Base-by-base conservation (phyloP, 2,888 invertebrate genomes). In the Amiota communis region DNA sequence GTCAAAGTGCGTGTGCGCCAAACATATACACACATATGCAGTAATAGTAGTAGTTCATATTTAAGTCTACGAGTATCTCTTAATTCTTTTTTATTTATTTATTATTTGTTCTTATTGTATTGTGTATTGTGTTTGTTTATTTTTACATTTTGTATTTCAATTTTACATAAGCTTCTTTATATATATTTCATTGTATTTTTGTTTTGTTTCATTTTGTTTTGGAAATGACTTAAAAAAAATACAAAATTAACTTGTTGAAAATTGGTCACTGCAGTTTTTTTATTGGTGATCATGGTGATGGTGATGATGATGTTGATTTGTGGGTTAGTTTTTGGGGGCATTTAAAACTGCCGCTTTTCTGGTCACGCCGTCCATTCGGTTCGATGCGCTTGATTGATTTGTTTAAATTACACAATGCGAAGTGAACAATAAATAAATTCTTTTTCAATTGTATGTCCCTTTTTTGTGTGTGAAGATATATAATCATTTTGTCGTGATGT, bases 321-420 rank as follows among this genome's bases (percentile, higher is more conserved):
- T 13, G n/a, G 4, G 20, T 17, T 17, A 9, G 36, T 36, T 59
- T 59, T 59, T 59, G 15, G 17, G 9, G 9, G 59, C 17, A 17
- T 59, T 15, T 20, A 20, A 17, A 9, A 4, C 20, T 20, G n/a
- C 36, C 20, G 59, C 9, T 59, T 59, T 59, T 59, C 59, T 15
- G 17, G 10, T 17, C 10, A 17, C 57, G 15, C 4, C 53, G n/a
- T 51, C 53, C 53, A 17, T 15, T 6, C 15, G 64, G 48, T 36
- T 65, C 71, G 71, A 56, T 68, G 64, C 65, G 65, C 65, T 67
- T 76, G 79, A 79, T 78, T 76, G 75, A 76, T 76, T 80, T 61
- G 78, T 53, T 64, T 36, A 11, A 20, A 63, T 57, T 72, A 15
- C 47, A 53, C 56, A 63, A 63, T 11, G 8, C 36, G 6, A 36